Evolutionary conservation across 1,140 invertebrate species (phyloP), one percentile per base, ranked within the genome.

Genomic region (Chironomus tepperi): DNA sequence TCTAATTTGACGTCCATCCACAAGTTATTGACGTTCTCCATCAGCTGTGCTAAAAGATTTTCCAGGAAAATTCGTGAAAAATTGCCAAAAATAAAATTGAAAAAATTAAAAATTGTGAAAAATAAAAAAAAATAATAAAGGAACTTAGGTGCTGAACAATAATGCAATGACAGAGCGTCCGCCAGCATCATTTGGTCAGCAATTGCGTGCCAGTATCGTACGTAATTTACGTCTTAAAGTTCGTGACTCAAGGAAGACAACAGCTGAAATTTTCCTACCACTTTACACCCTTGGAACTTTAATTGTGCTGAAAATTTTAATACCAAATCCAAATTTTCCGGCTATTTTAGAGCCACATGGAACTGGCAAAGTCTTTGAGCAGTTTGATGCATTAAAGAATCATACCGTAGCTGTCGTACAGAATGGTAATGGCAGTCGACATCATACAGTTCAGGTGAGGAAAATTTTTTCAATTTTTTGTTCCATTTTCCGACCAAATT

Each of bases 291-390:
- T 93, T 74, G 86, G 88, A 15, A 86, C 91, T 74, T 83, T 92
- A 74, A 91, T 91, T 77, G 84, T 91, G 74, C 84, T 91, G 42
- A 91, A 91, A 80, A 84, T 89, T 77, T 81, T 89, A 75, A 87
- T 90, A 78, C 90, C 89, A 19, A 90, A 90, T 81, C 89, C 89
- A 73, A 89, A 90, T 82, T 91, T 90, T 81, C 89, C 89, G 1
- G 86, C 86, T 77, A 88, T 91, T 76, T 83, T 82, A 57, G 87
- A 85, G 43, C 87, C 87, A 21, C 84, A 85, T 73, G 86, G 85
- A 43, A 84, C 88, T 74, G 83, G 85, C 7, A 82, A 86, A 75
- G 81, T 90, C 76, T 88, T 89, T 75, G 85, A 88, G 75, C 84
- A 87, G 79, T 88, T 88, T 77, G 84, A 86, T 78, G 83, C 85